A percentile compares a stretch with the other conserved stretches of the same genome.
phyloP scores from a whole-genome alignment of 2,888 invertebrate genomes.

The Metacarcinus magister region DNA sequence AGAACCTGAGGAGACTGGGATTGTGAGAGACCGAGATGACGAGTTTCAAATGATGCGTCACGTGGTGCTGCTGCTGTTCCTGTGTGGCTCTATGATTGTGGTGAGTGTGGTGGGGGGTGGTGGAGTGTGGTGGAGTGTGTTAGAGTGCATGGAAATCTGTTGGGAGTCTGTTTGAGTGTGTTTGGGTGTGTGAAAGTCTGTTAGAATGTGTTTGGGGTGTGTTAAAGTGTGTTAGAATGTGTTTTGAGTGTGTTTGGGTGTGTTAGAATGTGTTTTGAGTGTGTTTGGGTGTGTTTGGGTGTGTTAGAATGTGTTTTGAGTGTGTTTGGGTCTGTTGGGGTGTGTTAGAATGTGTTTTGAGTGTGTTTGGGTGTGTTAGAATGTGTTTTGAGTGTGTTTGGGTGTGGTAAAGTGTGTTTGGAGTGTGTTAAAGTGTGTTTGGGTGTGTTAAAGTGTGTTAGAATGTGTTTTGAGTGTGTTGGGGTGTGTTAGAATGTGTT shows the following conservation, averaged over 20 bases:
- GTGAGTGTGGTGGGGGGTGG: slow-evolving; percentile 87
- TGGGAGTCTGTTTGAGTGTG: background rate
- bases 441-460: background rate
- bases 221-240: no score
- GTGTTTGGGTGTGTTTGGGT: no score
- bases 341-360: no score
- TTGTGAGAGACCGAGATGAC: slow-evolving; percentile 84
- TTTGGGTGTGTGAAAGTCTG: background rate
- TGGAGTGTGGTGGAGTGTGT: background rate
- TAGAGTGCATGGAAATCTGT: no score
- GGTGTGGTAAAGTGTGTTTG: no score
- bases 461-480: background rate
- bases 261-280: no score
- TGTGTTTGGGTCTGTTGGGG: no score
- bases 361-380: no score
- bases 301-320: no score
- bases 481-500: no score
- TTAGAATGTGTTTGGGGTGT: background rate
- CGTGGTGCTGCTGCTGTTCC: slow-evolving; percentile 91
- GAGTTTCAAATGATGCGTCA: slow-evolving; percentile 90
- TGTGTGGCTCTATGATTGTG: slow-evolving; percentile 94
- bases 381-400: no score
- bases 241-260: no score
- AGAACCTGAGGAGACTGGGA: slow-evolving; percentile 84
- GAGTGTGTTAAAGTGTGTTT: background rate